phyloP scores from a whole-genome alignment of 2,888 invertebrate genomes.

The Neoscelio sp. region DNA sequence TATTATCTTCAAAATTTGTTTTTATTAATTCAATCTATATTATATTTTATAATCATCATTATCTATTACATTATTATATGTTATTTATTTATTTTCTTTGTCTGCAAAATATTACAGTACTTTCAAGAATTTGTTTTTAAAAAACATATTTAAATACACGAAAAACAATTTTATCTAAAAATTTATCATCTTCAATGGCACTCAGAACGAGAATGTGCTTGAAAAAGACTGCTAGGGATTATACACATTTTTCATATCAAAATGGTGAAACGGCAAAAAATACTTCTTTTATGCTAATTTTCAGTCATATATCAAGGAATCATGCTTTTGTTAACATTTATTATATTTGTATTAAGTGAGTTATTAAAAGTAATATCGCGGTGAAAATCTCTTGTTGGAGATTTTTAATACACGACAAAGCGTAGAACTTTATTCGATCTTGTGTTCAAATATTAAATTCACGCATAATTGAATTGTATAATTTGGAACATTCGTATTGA shows the following conservation, averaged over 20 bases:
- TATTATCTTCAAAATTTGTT: too few relatives aligned
- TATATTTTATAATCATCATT: too few relatives aligned
- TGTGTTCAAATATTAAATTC: too few relatives aligned
- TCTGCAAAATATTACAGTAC: conserved; percentile 10
- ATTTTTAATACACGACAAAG: too few relatives aligned
- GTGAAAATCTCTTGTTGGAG: too few relatives aligned
- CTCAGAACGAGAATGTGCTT: conserved; percentile 44
- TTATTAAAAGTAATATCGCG: background rate
- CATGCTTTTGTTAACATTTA: conserved; percentile 7
- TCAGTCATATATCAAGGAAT: conserved; percentile 33
- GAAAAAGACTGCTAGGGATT: conserved; percentile 38
- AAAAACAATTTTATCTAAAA: conserved; percentile 13
- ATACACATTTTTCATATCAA: conserved; percentile 44
- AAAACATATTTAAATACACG: conserved; percentile 14
- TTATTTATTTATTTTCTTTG: too few relatives aligned
- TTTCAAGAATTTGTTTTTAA: conserved; percentile 7
- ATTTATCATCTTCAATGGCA: conserved; percentile 39
- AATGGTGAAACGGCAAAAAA: conserved; percentile 29
- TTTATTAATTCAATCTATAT: too few relatives aligned
- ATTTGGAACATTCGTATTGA: too few relatives aligned
- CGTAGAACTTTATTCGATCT: too few relatives aligned
- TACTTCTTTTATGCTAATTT: conserved; percentile 32
- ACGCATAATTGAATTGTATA: too few relatives aligned
- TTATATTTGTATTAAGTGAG: background rate
- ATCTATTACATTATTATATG: too few relatives aligned